Conservation (phyloP, 2,888 invertebrate genomes). For the Matsumyia berberina region DNA sequence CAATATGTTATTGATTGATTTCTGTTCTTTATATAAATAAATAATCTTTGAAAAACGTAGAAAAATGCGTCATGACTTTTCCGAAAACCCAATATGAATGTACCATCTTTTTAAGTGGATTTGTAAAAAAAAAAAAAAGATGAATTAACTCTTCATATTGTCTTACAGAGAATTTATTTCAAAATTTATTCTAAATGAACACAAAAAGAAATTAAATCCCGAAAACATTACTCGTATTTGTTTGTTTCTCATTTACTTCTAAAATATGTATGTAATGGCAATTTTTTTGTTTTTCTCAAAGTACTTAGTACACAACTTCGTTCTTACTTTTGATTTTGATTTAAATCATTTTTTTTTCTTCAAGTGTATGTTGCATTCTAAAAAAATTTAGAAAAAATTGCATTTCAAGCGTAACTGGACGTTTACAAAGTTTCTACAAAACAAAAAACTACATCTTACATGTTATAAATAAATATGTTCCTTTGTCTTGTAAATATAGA, state of each 20-base stretch:
- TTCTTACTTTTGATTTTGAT: constrained; percentile 20
- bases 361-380: constrained; percentile 1
- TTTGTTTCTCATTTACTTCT: constrained; percentile 27
- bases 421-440: constrained; percentile 49
- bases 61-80: no score
- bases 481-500: constrained; percentile 64
- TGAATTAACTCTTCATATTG: neutral
- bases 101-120: no score
- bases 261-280: constrained; percentile 29
- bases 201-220: constrained; percentile 46
- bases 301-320: constrained; percentile 47
- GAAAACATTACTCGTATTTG: constrained; percentile 24
- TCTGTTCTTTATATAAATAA: no score
- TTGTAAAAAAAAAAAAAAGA: neutral
- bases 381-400: constrained; percentile 22
- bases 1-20: no score
- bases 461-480: constrained; percentile 56
- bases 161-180: constrained; percentile 55
- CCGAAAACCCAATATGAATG: no score
- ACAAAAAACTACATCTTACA: constrained; percentile 26
- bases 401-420: constrained; percentile 55
- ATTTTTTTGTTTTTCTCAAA: constrained; percentile 11
- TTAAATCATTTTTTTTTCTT: constrained; percentile 6
- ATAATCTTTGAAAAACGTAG: no score
- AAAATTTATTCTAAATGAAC: constrained; percentile 48